Percentiles rank a stretch among this genome's conserved stretches.
phyloP scores from a whole-genome alignment of 2,113 vertebrate genomes.

The Dolichallabes microphthalmus region DNA sequence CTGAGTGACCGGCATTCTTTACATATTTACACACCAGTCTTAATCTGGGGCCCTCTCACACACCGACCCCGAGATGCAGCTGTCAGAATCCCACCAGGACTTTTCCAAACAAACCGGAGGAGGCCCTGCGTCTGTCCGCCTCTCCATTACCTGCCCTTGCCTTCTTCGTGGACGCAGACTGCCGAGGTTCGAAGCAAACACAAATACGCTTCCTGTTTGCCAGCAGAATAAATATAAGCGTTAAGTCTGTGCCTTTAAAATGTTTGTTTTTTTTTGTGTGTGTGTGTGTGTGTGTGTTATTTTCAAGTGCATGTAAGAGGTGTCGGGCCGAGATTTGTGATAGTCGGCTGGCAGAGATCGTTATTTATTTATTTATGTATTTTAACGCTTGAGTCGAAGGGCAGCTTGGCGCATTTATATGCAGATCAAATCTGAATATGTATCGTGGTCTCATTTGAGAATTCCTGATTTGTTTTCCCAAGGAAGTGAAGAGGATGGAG shows the following conservation, averaged over 20 bases:
- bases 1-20: constrained; percentile 69
- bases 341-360: constrained; percentile 2
- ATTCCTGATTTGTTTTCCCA: background rate
- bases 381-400: background rate
- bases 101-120: constrained; percentile 47
- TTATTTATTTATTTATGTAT: background rate
- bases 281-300: too few species aligned
- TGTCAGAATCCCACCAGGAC: constrained; percentile 52
- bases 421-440: background rate
- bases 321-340: constrained; percentile 5
- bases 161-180: background rate
- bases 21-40: constrained; percentile 59
- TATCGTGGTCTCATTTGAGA: too few species aligned
- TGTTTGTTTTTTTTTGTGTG: too few species aligned
- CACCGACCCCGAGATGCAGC: constrained; percentile 35
- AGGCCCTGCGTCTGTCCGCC: constrained; percentile 12
- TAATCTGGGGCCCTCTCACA: constrained; percentile 44
- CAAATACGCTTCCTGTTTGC: constrained; percentile 41
- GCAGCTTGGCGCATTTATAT: background rate
- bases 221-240: constrained; percentile 20
- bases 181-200: constrained; percentile 28
- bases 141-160: constrained; percentile 23
- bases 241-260: background rate
- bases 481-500: too few species aligned
- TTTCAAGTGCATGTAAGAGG: too few species aligned